phyloP scores from a whole-genome alignment of 1,140 invertebrate species.

The Eurosta solidaginis region DNA sequence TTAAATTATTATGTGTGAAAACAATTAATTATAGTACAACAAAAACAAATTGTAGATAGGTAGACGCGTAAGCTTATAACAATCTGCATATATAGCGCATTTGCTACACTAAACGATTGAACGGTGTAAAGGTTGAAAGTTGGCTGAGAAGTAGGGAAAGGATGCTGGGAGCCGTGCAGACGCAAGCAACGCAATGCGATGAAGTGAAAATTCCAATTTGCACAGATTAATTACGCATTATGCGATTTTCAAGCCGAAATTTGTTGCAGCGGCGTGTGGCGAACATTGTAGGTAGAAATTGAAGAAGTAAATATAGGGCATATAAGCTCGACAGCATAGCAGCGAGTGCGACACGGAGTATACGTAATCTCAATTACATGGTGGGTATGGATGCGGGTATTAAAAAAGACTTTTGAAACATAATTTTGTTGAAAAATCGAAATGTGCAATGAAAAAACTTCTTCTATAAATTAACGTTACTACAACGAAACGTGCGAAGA shows the following conservation, averaged over 20 bases:
- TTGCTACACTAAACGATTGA: background rate
- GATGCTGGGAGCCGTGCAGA: too few species aligned
- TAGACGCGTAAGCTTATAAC: too few species aligned
- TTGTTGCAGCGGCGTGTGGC: background rate
- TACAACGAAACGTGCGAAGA: too few species aligned
- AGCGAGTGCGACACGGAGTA: background rate
- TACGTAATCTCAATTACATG: background rate
- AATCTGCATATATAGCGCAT: background rate
- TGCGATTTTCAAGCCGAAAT: slow-evolving; percentile 20
- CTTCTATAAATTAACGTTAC: too few species aligned
- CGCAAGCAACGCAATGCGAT: background rate
- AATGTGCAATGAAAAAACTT: too few species aligned
- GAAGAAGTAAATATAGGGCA: background rate
- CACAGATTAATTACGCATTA: slow-evolving; percentile 27
- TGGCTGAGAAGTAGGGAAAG: too few species aligned
- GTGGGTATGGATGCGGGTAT: too few species aligned
- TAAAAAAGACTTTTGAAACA: too few species aligned
- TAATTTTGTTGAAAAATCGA: too few species aligned
- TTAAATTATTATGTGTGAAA: slow-evolving; percentile 59
- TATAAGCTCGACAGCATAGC: too few species aligned
- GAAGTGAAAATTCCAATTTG: slow-evolving; percentile 26
- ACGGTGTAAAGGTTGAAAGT: too few species aligned
- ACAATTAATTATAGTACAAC: slow-evolving; percentile 52
- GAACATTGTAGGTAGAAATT: too few species aligned
- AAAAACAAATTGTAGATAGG: background rate